Evolutionary conservation across 2,797 vertebrate genomes (phyloP).

Genomic region (Brotula barbata): DNA sequence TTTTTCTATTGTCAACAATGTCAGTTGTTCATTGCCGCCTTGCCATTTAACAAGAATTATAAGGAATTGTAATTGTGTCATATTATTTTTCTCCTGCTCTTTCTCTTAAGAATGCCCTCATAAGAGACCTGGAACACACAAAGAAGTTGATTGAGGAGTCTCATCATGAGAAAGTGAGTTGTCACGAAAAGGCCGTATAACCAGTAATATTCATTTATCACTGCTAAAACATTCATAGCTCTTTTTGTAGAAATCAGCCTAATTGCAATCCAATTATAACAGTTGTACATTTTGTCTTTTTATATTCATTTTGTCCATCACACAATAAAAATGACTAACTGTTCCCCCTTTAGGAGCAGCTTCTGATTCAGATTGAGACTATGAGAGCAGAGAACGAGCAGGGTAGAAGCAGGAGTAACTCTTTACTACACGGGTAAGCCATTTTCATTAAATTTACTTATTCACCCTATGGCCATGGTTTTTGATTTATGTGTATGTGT

Average conservation of each 20-base stretch:
- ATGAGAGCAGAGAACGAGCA: slow-evolving; percentile 90
- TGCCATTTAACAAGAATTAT: too few relatives aligned
- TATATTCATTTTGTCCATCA: neutral
- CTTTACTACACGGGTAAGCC: slow-evolving; percentile 87
- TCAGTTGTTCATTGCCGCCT: too few relatives aligned
- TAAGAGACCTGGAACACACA: slow-evolving; percentile 90
- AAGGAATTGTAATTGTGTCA: too few relatives aligned
- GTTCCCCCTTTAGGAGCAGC: slow-evolving; percentile 83
- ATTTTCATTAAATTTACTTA: accelerated
- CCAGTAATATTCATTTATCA: neutral
- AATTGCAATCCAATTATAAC: too few relatives aligned
- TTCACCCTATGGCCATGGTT: neutral
- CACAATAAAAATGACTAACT: neutral
- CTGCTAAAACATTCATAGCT: neutral
- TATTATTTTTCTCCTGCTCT: slow-evolving; percentile 12
- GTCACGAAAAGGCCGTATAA: neutral
- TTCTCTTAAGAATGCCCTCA: slow-evolving; percentile 85
- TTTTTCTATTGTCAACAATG: too few relatives aligned
- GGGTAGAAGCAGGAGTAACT: slow-evolving; percentile 84
- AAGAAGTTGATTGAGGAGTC: slow-evolving; percentile 94
- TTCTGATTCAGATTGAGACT: slow-evolving; percentile 89
- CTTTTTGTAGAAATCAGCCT: neutral
- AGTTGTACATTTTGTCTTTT: neutral
- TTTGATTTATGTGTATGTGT: neutral
- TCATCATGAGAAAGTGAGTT: slow-evolving; percentile 93